Percentiles rank a stretch among this genome's conserved stretches.
These are phyloP conservation scores for Lethrus apterus DNA, from an alignment of 1,140 invertebrate genomes.

Conservation along the genomic window DNA sequence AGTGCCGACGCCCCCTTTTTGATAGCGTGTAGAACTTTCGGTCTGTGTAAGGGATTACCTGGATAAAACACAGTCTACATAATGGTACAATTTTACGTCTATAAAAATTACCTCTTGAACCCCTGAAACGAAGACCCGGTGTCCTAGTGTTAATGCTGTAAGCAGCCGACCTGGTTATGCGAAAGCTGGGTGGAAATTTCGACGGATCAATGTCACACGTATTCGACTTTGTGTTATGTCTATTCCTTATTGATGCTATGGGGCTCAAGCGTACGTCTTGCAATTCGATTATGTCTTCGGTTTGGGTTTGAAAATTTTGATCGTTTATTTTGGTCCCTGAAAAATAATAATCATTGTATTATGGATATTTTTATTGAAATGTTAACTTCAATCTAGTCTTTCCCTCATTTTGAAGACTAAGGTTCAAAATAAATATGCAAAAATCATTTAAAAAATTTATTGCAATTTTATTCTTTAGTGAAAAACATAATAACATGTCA, in stretches of 20 bases:
- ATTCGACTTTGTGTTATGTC: conserved; percentile 45
- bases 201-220: conserved; percentile 46
- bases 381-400: too few species aligned
- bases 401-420: too few species aligned
- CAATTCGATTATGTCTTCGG: conserved; percentile 68
- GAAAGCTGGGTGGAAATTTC: conserved; percentile 72
- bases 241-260: conserved; percentile 68
- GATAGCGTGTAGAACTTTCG: conserved; percentile 69
- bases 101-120: conserved; percentile 44
- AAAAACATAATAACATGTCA: too few species aligned
- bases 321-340: conserved; percentile 42
- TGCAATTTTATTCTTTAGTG: too few species aligned
- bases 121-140: conserved; percentile 52
- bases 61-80: conserved; percentile 30
- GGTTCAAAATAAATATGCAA: too few species aligned
- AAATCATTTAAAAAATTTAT: too few species aligned
- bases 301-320: conserved; percentile 25
- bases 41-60: conserved; percentile 47
- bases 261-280: conserved; percentile 77
- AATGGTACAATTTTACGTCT: background rate
- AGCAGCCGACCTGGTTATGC: conserved; percentile 57
- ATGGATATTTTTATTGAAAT: too few species aligned
- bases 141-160: conserved; percentile 43
- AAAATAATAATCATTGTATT: conserved; percentile 17
- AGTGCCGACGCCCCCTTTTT: conserved; percentile 69